Percentiles rank a stretch among this genome's conserved stretches.
Conservation (phyloP, 2,113 vertebrate species). For the Limnothrissa miodon region DNA sequence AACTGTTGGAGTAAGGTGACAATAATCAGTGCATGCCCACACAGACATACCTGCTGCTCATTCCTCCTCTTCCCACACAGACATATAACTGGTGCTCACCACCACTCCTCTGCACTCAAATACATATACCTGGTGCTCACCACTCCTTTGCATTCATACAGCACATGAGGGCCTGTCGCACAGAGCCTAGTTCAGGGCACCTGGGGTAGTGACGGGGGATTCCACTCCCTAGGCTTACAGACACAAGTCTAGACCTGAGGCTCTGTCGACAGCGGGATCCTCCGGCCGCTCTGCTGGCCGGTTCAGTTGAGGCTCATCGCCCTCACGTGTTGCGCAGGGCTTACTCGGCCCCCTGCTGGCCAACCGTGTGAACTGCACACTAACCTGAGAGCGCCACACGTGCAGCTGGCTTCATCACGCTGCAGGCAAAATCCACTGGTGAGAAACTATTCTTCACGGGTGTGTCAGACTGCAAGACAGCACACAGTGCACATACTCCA, state of each 20-base stretch:
- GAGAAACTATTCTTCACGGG: conserved; percentile 70
- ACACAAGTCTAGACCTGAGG: neutral
- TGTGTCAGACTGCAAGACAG: conserved; percentile 64
- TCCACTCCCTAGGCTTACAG: neutral
- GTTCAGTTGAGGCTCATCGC: neutral
- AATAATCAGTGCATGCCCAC: no score
- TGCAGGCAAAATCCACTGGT: conserved; percentile 66
- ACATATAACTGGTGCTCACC: no score
- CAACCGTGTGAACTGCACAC: neutral
- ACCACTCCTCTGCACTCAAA: no score
- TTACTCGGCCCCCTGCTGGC: conserved; percentile 8
- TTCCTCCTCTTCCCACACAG: no score
- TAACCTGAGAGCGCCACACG: conserved; percentile 65
- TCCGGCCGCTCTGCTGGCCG: neutral
- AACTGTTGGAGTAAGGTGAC: no score
- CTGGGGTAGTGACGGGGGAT: neutral
- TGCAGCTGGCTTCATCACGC: conserved; percentile 58
- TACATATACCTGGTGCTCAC: no score
- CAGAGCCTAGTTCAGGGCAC: neutral
- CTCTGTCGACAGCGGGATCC: neutral
- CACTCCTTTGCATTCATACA: no score
- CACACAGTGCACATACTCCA: conserved; percentile 17
- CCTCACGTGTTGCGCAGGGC: neutral
- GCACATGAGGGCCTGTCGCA: neutral
- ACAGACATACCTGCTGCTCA: no score